These are phyloP conservation scores for Fragum whitleyi DNA, from an alignment of 2,888 invertebrate genomes.

Conservation along the genomic window DNA sequence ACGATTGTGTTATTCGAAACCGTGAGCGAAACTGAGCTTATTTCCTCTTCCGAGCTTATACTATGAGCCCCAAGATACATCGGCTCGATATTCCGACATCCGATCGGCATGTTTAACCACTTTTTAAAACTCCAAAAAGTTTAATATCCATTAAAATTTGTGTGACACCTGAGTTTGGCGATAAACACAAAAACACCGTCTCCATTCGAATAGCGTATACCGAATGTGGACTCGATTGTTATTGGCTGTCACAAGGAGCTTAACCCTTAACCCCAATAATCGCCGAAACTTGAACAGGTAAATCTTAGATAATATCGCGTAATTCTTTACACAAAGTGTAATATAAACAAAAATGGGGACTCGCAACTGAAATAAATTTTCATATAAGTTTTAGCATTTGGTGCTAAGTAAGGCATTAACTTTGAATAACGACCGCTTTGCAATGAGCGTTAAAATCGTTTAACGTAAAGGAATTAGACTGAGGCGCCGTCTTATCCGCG, in stretches of 20 bases:
- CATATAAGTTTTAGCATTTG: too few species aligned
- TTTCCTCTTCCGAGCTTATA: constrained; percentile 65
- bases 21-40: constrained; percentile 65
- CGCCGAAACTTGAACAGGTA: not conserved
- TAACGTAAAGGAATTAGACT: too few species aligned
- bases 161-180: constrained; percentile 23
- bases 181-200: constrained; percentile 34
- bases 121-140: constrained; percentile 37
- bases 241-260: constrained; percentile 18
- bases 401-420: too few species aligned
- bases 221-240: not conserved
- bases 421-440: too few species aligned
- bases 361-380: too few species aligned
- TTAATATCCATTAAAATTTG: constrained; percentile 37
- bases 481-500: not conserved
- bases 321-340: too few species aligned
- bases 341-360: too few species aligned
- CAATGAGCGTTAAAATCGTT: too few species aligned
- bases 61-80: constrained; percentile 71
- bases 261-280: not conserved
- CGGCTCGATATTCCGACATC: constrained; percentile 75
- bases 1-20: constrained; percentile 76
- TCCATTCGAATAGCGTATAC: constrained; percentile 34
- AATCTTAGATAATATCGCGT: too few species aligned
- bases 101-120: constrained; percentile 72